Evolutionary conservation across 2,888 invertebrate genomes (phyloP), one percentile per base, ranked within the genome.

Genomic region (Diploptera punctata): DNA sequence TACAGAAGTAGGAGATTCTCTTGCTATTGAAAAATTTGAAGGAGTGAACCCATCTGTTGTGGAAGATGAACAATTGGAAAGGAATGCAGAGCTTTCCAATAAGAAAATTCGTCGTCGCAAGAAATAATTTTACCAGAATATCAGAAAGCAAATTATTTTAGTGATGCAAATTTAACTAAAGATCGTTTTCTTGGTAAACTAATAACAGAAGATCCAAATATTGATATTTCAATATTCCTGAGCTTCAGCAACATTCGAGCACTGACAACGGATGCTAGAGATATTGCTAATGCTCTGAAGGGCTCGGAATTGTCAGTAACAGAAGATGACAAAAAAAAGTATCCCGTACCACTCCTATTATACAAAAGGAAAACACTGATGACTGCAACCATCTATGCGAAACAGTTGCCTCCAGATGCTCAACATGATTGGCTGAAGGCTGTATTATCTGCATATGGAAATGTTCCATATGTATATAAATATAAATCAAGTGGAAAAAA

Each of bases 121-220:
- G 80, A 92, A 92, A 78, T 90, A 90, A 75, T 81, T 93, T 0
- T 91, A 91, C 77, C 89, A 89, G 76, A 86, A 87, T 10, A 91
- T 96, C 75, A 84, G 90, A 24, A 88, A 91, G 76, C 94, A 96
- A 88, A 95, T 98, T 98, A 98, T 82, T 97, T 98, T 80, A 92
- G 97, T 77, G 94, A 97, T 83, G 92, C 97, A 0, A 98, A 97
- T 83, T 85, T 98, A 57, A 87, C 89, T n/a, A 97, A 95, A 82
- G 97, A 98, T 81, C 87, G 95, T 70, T 97, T 91, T 81, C 83
- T 98, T 72, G 88, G 88, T 21, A 88, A 92, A 74, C 83, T 93
- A 19, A 86, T 95, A 0, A 85, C 89, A 69, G 84, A 87, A 74
- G 87, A 91, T 81, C 90, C 91, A 7, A 90, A 86, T 81, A 89